Base-by-base conservation (phyloP, 1,140 invertebrate genomes). In the Tetramorium alpestre region DNA sequence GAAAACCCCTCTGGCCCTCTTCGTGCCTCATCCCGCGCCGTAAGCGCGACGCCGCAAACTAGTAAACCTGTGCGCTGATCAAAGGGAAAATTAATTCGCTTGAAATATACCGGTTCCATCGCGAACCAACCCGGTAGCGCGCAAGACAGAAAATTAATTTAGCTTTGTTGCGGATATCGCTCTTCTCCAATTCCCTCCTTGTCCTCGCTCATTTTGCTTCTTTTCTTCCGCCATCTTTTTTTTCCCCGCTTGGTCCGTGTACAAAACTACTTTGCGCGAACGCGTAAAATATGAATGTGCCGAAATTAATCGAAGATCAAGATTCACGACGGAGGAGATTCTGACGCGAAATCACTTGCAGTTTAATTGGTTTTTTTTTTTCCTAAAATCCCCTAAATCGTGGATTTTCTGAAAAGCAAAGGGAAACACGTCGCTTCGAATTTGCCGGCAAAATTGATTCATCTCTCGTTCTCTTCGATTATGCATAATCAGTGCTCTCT, bases 1-100 rank as follows among this genome's bases (percentile, higher is more conserved):
- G 16, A 54, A 16, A 70, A 13, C 51, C 54, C 54, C 8, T 10
- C 5, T 10, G 8, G 41, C 11, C 33, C 58, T 49, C 65, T 25
- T 69, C n/a, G 65, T n/a, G 65, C 41, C 65, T 22, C 58, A 6
- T 11, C 38, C 33, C 33, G 6, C 51, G 3, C 58, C 13, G 18
- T 58, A 82, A 82, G 77, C 67, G 62, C 38, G 64, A 47, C 16
- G 65, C 85, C 85, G 33, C 78, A 62, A 70, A 82, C 78, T 87
- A 60, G 85, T 86, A 84, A 82, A 87, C 85, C 85, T 60, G 78
- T 25, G 64, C 54, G 49, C 49, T 70, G 87, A 88, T 88, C 87
- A 88, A 88, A 88, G 87, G 82, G 87, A 86, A 65, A 86, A 88
- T 88, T 88, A 88, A 88, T 87, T 87, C 81, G 80, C 78, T 75